A percentile compares a stretch with the other conserved stretches of the same genome.
Evolutionary conservation across 2,113 vertebrate genomes (phyloP).

Genomic region (Amphiprion percula): DNA sequence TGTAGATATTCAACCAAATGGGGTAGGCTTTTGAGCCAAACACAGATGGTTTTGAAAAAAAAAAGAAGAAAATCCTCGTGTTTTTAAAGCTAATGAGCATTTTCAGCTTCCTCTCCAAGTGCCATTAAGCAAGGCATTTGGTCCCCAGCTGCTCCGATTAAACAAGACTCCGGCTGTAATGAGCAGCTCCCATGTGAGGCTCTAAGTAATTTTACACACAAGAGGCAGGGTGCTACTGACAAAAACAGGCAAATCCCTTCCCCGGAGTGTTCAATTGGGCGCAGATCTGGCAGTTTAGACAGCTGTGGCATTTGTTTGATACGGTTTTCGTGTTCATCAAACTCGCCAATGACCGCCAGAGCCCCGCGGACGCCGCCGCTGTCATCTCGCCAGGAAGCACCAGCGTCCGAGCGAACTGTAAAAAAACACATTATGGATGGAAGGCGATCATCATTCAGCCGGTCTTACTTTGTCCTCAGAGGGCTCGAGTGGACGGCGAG

Average conservation of each 20-base stretch:
- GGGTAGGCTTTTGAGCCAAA: too few species aligned
- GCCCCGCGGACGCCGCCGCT: conserved; percentile 32
- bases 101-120: neutral
- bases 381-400: conserved; percentile 47
- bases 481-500: conserved; percentile 24
- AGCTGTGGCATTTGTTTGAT: conserved; percentile 72
- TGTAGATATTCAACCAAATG: too few species aligned
- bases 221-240: conserved; percentile 17
- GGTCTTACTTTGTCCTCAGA: conserved; percentile 13
- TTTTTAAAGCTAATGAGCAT: conserved; percentile 5
- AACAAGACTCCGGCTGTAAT: conserved; percentile 27
- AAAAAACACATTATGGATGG: conserved; percentile 43
- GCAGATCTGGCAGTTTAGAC: conserved; percentile 64
- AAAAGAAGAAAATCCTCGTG: too few species aligned
- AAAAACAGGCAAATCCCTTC: conserved; percentile 43
- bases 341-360: conserved; percentile 41
- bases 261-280: conserved; percentile 40
- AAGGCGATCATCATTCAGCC: conserved; percentile 44
- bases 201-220: conserved; percentile 26
- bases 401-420: conserved; percentile 20
- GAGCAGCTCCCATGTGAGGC: conserved; percentile 32
- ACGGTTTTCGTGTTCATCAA: conserved; percentile 64
- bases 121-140: conserved; percentile 29
- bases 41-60: too few species aligned
- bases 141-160: conserved; percentile 19